Percentiles rank a stretch among this genome's conserved stretches.
Evolutionary conservation across 2,113 vertebrate genomes (phyloP).

Genomic region (Nesoenas mayeri): DNA sequence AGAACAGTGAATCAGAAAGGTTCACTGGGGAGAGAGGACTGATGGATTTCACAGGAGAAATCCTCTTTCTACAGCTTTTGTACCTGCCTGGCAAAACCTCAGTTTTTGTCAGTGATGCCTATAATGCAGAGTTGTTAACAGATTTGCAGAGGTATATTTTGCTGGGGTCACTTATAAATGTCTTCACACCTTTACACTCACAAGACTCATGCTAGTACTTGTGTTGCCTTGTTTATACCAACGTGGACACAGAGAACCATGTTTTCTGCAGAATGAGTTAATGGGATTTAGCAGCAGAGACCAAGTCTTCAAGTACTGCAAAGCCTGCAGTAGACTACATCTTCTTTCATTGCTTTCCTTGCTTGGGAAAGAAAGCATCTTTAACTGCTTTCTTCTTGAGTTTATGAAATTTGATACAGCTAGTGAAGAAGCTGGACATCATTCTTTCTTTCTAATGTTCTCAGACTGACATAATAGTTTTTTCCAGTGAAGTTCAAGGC

Average conservation of each 20-base stretch:
- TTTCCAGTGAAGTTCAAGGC: background rate
- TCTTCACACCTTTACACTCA: background rate
- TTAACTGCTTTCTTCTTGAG: background rate
- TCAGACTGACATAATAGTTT: background rate
- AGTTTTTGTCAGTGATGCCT: background rate
- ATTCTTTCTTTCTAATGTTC: background rate
- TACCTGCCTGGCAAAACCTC: background rate
- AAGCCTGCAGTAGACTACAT: background rate
- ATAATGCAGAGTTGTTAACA: background rate
- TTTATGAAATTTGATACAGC: background rate
- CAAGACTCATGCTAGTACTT: background rate
- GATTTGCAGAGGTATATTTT: background rate
- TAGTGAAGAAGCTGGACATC: background rate
- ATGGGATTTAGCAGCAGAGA: background rate
- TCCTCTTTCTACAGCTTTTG: background rate
- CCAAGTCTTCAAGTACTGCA: background rate
- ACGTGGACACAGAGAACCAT: background rate
- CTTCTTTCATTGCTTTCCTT: background rate
- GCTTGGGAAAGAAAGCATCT: background rate
- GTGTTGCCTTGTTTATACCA: background rate
- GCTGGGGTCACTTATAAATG: background rate
- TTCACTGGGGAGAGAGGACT: background rate
- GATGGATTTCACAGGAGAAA: background rate
- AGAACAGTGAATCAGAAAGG: background rate
- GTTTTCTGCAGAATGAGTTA: background rate